A percentile compares a stretch with the other conserved stretches of the same genome.
These are phyloP conservation scores for Epizoanthus fatuus DNA, from an alignment of 92 coral and sea anemone genomes.

Conservation along the genomic window DNA sequence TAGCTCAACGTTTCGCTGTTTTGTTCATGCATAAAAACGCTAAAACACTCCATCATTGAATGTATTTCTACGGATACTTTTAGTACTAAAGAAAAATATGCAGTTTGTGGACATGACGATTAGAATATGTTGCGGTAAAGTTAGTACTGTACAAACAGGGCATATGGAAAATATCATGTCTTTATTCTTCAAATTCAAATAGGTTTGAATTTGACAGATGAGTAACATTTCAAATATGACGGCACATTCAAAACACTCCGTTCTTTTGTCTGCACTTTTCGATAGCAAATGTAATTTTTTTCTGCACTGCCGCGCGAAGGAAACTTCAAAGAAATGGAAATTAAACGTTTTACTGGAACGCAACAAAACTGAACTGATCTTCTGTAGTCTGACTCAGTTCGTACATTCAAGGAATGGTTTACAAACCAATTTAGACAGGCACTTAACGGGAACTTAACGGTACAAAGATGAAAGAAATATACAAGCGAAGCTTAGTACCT, in stretches of 20 bases:
- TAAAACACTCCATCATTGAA: neutral
- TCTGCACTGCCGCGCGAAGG: conserved; percentile 1
- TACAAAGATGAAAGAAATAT: neutral
- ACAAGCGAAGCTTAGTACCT: neutral
- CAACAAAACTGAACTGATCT: neutral
- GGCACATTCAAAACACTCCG: neutral
- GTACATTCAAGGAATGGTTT: too few relatives aligned
- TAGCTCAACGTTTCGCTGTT: neutral
- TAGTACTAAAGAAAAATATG: neutral
- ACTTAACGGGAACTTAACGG: neutral
- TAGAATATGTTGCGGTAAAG: neutral
- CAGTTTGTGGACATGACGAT: neutral
- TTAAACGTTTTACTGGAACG: neutral
- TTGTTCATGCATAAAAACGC: neutral
- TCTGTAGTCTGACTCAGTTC: neutral
- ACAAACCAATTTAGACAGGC: neutral
- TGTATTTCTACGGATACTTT: neutral
- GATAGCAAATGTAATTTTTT: conserved; percentile 6
- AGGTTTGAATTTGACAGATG: conserved; percentile 37
- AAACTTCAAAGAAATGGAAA: neutral
- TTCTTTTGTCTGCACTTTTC: conserved; percentile 23
- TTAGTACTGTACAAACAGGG: conserved; percentile 15
- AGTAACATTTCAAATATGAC: conserved; percentile 15
- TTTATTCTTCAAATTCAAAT: conserved; percentile 9
- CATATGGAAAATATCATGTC: conserved; percentile 28